Base-by-base conservation (phyloP, 2,113 vertebrate species). In the Corythoichthys haematopterus region DNA sequence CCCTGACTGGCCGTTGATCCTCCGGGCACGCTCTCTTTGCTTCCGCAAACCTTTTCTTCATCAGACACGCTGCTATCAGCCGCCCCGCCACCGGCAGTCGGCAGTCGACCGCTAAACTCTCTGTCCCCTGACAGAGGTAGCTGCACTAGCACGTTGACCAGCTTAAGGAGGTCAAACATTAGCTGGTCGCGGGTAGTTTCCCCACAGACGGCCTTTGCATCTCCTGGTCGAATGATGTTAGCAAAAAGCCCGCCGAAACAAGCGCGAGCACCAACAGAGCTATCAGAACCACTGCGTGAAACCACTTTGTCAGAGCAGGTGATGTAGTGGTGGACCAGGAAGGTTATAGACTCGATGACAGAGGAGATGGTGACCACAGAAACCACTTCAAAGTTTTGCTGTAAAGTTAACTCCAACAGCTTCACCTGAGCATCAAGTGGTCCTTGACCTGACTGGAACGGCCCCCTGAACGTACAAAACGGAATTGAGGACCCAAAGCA, bases 241-340 rank as follows among this genome's bases (percentile, higher is more conserved):
- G 97, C 96, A 78, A 99, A 99, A 52, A 99, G 93, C 16, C 97
- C 97, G 2, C 97, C 97, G 50, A 99, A 99, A 83, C 97, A 99
- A 0, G 97, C 96, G 40, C 97, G 93, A 20, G 97, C 96, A 0
- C 96, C 97, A 67, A 97, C 96, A 1, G 97, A 95, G 81, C 96
- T 95, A 83, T 99, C 97, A 0, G 97, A 97, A 83, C 97, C 96
- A 2, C 97, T 99, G 75, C 97, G 94, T 57, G 97, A 98, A 72
- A 96, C 93, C 0, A 99, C 92, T 86, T 98, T 98, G 81, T 99
- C 97, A 0, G 97, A 95, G 86, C 96, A 98, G 0, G 97, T 98
- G 80, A 99, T 99, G 85, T 98, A 98, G 81, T 98, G 96, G 82
- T 99, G 97, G 59, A 99, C 97, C 69, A 99, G 88, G 80, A 98